Percentiles rank a stretch among this genome's conserved stretches.
Conservation (phyloP, 2,888 invertebrate species). For the Lepidochrysops patricia region DNA sequence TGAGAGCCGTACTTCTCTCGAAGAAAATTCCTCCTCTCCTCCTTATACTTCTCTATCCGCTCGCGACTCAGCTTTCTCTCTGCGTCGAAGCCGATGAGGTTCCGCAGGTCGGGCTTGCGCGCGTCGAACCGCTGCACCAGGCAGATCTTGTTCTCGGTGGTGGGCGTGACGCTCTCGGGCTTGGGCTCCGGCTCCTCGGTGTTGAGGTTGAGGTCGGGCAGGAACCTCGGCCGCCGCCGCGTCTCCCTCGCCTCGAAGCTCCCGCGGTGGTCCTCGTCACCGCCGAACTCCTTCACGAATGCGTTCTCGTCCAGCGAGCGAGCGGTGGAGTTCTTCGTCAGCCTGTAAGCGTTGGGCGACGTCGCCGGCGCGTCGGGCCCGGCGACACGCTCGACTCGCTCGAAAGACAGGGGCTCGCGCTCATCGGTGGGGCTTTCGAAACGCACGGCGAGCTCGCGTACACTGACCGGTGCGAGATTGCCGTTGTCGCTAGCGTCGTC, state of each 20-base stretch:
- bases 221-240: conserved; percentile 73
- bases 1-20: conserved; percentile 91
- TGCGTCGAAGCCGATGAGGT: conserved; percentile 52
- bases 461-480: conserved; percentile 47
- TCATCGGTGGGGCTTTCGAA: conserved; percentile 79
- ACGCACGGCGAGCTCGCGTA: conserved; percentile 76
- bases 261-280: conserved; percentile 70
- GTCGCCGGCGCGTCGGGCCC: conserved; percentile 72
- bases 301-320: conserved; percentile 83
- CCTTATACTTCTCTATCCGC: conserved; percentile 92
- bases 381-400: conserved; percentile 36
- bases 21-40: conserved; percentile 88
- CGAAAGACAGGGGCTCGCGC: conserved; percentile 72
- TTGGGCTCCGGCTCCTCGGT: conserved; percentile 41
- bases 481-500: conserved; percentile 49
- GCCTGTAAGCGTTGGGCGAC: conserved; percentile 72
- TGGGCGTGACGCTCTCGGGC: conserved; percentile 68
- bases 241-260: conserved; percentile 77
- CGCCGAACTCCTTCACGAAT: conserved; percentile 79
- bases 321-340: conserved; percentile 78
- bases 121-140: conserved; percentile 69
- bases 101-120: conserved; percentile 46
- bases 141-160: conserved; percentile 76
- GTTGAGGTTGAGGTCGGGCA: conserved; percentile 62
- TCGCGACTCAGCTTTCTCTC: conserved; percentile 82